A percentile compares a stretch with the other conserved stretches of the same genome.
phyloP scores from a whole-genome alignment of 2,113 vertebrate species.

The Oceanites oceanicus region DNA sequence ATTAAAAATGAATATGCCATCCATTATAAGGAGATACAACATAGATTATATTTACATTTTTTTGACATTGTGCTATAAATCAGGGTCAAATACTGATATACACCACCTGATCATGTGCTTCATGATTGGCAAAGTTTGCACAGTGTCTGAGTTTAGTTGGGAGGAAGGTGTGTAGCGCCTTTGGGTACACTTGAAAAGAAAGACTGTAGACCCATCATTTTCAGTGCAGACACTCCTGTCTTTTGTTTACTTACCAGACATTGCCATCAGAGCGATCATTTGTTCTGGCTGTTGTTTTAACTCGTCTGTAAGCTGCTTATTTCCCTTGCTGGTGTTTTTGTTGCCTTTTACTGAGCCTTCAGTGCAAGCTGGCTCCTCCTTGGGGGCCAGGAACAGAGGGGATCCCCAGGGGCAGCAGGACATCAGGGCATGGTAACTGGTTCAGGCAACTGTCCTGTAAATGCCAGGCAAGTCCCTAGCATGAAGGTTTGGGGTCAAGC shows the following conservation, averaged over 20 bases:
- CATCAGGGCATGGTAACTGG: background rate
- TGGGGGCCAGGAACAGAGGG: accelerated
- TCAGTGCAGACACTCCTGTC: background rate
- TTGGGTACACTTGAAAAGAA: background rate
- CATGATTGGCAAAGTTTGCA: background rate
- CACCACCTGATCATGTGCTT: background rate
- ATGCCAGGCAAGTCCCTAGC: too few species aligned
- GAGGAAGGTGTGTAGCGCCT: background rate
- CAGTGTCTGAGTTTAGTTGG: background rate
- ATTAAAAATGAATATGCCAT: background rate
- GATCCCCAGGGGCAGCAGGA: background rate
- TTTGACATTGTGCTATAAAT: background rate
- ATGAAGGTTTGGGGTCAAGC: background rate
- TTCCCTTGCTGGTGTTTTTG: background rate
- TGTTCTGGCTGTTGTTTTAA: background rate
- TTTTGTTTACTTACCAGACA: background rate
- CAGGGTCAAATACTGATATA: background rate
- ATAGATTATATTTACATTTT: background rate
- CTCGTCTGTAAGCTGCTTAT: background rate
- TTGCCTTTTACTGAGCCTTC: background rate
- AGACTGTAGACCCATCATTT: background rate
- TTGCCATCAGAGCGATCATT: background rate
- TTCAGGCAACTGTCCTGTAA: accelerated
- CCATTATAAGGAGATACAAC: background rate
- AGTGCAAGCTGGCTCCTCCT: accelerated